A percentile compares a stretch with the other conserved stretches of the same genome.
Evolutionary conservation across 2,888 invertebrate genomes (phyloP).

Genomic region (Lycophotia porphyrea): DNA sequence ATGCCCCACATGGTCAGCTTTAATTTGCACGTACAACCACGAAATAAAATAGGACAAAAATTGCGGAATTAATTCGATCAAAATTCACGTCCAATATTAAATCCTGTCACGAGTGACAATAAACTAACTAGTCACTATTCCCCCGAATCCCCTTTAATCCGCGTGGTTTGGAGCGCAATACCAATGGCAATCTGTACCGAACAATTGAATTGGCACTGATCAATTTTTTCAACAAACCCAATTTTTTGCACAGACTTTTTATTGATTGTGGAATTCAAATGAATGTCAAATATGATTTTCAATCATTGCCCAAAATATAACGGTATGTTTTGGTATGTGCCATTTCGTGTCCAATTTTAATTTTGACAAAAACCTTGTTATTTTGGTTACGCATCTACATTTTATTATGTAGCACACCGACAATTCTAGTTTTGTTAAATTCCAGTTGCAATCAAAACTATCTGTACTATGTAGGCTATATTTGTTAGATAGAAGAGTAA

Average conservation of each 20-base stretch:
- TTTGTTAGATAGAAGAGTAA: slow-evolving; percentile 48
- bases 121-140: slow-evolving; percentile 67
- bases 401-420: slow-evolving; percentile 28
- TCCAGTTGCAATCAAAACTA: slow-evolving; percentile 56
- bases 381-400: neutral
- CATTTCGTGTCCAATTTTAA: neutral
- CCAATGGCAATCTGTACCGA: slow-evolving; percentile 63
- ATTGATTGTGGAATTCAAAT: slow-evolving; percentile 44
- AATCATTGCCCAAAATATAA: slow-evolving; percentile 23
- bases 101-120: slow-evolving; percentile 66
- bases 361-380: slow-evolving; percentile 9
- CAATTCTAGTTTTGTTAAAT: slow-evolving; percentile 41
- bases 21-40: slow-evolving; percentile 28
- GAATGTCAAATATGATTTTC: slow-evolving; percentile 30
- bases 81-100: slow-evolving; percentile 62
- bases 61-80: slow-evolving; percentile 46
- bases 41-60: slow-evolving; percentile 44
- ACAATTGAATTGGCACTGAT: slow-evolving; percentile 63
- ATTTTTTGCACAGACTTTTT: slow-evolving; percentile 36
- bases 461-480: slow-evolving; percentile 26
- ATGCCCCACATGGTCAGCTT: neutral
- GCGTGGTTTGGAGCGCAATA: slow-evolving; percentile 60
- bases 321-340: slow-evolving; percentile 1
- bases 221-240: slow-evolving; percentile 49
- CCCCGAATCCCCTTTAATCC: slow-evolving; percentile 64